Evolutionary conservation across 2,113 vertebrate genomes (phyloP), one percentile per base, ranked within the genome.

Genomic region (Xenopus laevis): DNA sequence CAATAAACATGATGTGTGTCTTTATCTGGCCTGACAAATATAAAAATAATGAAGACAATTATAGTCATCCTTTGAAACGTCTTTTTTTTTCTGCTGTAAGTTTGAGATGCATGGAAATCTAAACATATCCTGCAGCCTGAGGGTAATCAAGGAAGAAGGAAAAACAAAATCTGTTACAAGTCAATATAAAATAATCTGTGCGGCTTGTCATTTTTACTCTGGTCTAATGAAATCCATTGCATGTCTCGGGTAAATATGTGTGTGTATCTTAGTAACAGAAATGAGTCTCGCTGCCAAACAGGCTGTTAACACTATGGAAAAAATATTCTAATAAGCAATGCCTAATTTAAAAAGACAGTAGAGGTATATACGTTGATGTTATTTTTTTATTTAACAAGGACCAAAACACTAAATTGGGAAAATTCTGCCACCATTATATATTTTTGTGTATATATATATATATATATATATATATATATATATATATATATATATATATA

Each of bases 31-130:
- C 74, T 77, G 74, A 77, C 74, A 77, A 77, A 77, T 70, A 77
- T 57, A 77, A 64, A 77, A 77, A 77, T 77, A 77, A 77, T 77
- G 74, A 77, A 77, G 66, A 69, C 74, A 77, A 77, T 77, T 77
- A 77, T 68, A 63, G 59, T 52, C n/a, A 70, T 17, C 21, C 46
- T 69, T 76, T 76, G 66, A 63, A 69, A 77, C 12, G 65, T 17
- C 63, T 40, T 46, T 46, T n/a, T 55, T 53, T 12, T n/a, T 55
- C 10, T 50, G 47, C 21, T 67, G 47, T 50, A 50, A 12, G 21
- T 60, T 23, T 21, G 20, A 21, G 59, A 16, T 13, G 65, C 73
- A 21, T 21, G 72, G 40, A 60, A 18, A 75, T 10, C 72, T 67
- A 50, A 76, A 62, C 27, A 59, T 60, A 69, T 68, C 59, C 47